A percentile compares a stretch with the other conserved stretches of the same genome.
Evolutionary conservation across 2,888 invertebrate genomes (phyloP).

Genomic region (Megastigmus dorsalis): DNA sequence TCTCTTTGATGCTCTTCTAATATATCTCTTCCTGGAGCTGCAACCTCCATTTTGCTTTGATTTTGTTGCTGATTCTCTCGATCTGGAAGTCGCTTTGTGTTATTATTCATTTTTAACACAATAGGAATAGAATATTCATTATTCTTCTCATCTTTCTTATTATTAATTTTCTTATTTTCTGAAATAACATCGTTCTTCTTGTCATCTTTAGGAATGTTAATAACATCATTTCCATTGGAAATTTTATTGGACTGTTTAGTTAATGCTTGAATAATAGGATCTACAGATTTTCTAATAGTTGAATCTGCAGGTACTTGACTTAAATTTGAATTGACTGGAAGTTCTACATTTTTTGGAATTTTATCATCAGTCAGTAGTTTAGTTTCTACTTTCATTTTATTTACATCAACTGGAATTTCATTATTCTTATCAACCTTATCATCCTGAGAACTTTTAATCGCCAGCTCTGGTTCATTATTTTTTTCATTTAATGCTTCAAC

Average conservation of each 20-base stretch:
- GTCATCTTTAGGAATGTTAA: slow-evolving; percentile 56
- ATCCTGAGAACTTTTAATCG: slow-evolving; percentile 40
- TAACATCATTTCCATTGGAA: slow-evolving; percentile 61
- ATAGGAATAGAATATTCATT: slow-evolving; percentile 63
- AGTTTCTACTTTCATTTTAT: background rate
- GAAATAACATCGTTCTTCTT: slow-evolving; percentile 3
- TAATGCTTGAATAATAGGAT: slow-evolving; percentile 64
- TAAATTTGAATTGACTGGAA: slow-evolving; percentile 6
- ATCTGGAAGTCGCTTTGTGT: slow-evolving; percentile 59
- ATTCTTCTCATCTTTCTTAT: slow-evolving; percentile 48
- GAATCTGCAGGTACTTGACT: slow-evolving; percentile 23
- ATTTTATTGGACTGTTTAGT: slow-evolving; percentile 61
- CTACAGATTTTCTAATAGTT: slow-evolving; percentile 49
- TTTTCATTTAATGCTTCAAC: too few species aligned
- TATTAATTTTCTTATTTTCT: slow-evolving; percentile 64
- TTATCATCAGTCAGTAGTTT: background rate
- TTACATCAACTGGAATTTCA: slow-evolving; percentile 1
- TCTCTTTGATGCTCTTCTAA: slow-evolving; percentile 65
- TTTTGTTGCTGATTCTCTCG: slow-evolving; percentile 37
- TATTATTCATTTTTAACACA: slow-evolving; percentile 65
- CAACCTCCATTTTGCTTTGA: slow-evolving; percentile 52
- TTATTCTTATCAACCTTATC: slow-evolving; percentile 56
- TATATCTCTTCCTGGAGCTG: slow-evolving; percentile 62
- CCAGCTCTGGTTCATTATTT: too few species aligned
- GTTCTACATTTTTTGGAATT: slow-evolving; percentile 11